Evolutionary conservation across 2,113 vertebrate species (phyloP), one percentile per base, ranked within the genome.

Genomic region (Pithys albifrons): DNA sequence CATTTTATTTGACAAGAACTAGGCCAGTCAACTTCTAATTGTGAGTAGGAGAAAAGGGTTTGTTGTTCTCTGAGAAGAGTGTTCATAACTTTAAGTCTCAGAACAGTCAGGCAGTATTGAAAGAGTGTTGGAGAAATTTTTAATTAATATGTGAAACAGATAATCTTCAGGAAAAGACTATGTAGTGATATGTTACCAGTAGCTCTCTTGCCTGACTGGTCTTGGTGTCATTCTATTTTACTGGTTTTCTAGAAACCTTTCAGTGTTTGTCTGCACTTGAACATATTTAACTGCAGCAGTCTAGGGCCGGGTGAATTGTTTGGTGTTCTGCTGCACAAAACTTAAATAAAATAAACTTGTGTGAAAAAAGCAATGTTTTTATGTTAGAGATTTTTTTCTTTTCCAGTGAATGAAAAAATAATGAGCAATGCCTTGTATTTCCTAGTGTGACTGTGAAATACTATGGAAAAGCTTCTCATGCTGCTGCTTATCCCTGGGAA

Each of bases 401-500:
- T 86, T 62, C 55, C 76, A 72, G 29, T 87, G 74, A 80, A 93
- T 65, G 75, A 96, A 93, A 84, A 91, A 85, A 76, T 93, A 97
- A 89, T 88, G 91, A 95, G 90, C 93, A 94, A 82, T 97, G 69
- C 94, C 89, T 97, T 97, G 97, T 97, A 85, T 98, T 95, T 97
- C 95, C 91, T 98, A 99, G 99, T 39, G 95, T 99, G 97, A 98
- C 96, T 83, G 99, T 99, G 96, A 99, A 98, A 97, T 99, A 99
- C 97, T 98, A 98, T 88, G 99, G 99, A 95, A 99, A 98, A 96
- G 98, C 98, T 15, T 98, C 98, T 94, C 99, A 99, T 88, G 98
- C 99, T 67, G 98, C 99, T 88, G 98, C 98, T 23, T 98, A 99
- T 92, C 99, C 99, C 31, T 99, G 99, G 99, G 98, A 99, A 97